Percentiles rank a stretch among this genome's conserved stretches.
Conservation (phyloP, 1,140 invertebrate genomes). For the Brachionus manjavacas region DNA sequence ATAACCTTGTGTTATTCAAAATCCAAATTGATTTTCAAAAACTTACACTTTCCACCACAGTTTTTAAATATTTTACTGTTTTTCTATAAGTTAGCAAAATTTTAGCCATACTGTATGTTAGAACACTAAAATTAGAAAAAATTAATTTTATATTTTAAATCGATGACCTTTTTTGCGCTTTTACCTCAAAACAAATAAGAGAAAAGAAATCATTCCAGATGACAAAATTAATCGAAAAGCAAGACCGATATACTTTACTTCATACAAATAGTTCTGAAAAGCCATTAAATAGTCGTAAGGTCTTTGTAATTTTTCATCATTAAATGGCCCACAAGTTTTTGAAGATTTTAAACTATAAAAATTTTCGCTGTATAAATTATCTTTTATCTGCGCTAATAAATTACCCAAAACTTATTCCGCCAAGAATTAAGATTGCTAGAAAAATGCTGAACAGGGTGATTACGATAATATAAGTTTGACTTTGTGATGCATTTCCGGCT, state of each 20-base stretch:
- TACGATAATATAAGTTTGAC: neutral
- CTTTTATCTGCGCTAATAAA: neutral
- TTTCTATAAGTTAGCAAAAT: neutral
- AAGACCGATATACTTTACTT: neutral
- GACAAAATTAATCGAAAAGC: neutral
- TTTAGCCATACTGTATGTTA: neutral
- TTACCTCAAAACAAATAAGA: neutral
- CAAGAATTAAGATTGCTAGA: neutral
- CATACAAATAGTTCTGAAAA: neutral
- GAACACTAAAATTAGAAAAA: neutral
- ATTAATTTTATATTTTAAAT: neutral
- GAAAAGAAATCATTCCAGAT: constrained; percentile 2
- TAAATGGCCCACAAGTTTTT: constrained; percentile 17
- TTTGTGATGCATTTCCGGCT: neutral
- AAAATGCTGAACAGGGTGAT: neutral
- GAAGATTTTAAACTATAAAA: neutral
- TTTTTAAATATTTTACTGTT: neutral
- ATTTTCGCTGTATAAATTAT: neutral
- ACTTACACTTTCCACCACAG: neutral
- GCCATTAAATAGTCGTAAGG: constrained; percentile 8
- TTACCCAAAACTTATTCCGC: neutral
- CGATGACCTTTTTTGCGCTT: neutral
- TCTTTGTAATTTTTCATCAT: neutral
- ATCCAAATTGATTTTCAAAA: too few species aligned
- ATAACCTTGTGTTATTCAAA: too few species aligned